phyloP scores from a whole-genome alignment of 92 coral and sea anemone species.

The Palythoa grandis region DNA sequence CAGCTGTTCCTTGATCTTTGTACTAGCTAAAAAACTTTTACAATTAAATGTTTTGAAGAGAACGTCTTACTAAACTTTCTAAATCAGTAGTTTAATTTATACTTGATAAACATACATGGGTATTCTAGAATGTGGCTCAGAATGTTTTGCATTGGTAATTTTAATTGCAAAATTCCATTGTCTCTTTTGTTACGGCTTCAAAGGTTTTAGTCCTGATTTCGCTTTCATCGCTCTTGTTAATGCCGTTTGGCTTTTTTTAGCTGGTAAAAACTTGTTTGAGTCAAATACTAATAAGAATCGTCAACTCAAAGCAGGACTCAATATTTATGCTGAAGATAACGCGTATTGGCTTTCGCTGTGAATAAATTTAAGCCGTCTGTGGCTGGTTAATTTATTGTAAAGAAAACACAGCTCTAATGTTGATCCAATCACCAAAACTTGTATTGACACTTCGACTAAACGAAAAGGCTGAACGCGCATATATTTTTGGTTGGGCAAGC shows the following conservation, averaged over 20 bases:
- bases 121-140: background rate
- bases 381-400: slow-evolving; percentile 64
- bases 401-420: slow-evolving; percentile 62
- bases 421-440: slow-evolving; percentile 31
- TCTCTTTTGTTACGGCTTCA: background rate
- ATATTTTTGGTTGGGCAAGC: slow-evolving; percentile 19
- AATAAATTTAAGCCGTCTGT: slow-evolving; percentile 57
- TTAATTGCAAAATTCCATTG: slow-evolving; percentile 25
- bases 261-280: background rate
- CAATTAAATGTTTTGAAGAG: background rate
- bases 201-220: background rate
- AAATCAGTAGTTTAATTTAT: background rate
- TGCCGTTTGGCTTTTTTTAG: background rate
- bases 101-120: background rate
- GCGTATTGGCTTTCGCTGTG: slow-evolving; percentile 56
- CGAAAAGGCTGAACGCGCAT: slow-evolving; percentile 18
- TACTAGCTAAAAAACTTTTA: background rate
- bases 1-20: background rate
- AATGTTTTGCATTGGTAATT: background rate
- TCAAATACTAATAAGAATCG: slow-evolving; percentile 28
- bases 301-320: background rate
- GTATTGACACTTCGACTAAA: slow-evolving; percentile 17
- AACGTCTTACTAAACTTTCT: background rate
- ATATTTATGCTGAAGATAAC: slow-evolving; percentile 40
- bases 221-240: background rate